Percentiles rank a stretch among this genome's conserved stretches.
These are phyloP conservation scores for Misgurnus mizolepis DNA, from an alignment of 2,113 vertebrate species.

Conservation along the genomic window DNA sequence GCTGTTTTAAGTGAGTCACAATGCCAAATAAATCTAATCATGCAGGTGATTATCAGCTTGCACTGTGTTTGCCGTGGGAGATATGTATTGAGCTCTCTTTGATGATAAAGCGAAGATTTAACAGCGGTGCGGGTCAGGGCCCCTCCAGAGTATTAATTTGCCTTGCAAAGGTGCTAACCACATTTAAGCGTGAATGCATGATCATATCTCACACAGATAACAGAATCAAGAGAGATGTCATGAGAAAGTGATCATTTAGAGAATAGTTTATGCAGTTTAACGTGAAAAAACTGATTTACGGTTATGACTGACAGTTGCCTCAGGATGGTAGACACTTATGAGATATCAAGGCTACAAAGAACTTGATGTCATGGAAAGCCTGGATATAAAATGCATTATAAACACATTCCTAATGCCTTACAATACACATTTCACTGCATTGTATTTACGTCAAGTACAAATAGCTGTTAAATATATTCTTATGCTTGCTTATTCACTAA, in stretches of 20 bases:
- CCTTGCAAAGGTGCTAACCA: slow-evolving; percentile 41
- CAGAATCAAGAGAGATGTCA: background rate
- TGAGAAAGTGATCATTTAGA: slow-evolving; percentile 3
- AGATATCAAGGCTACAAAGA: slow-evolving; percentile 2
- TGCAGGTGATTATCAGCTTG: slow-evolving; percentile 43
- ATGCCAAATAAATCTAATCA: slow-evolving; percentile 50
- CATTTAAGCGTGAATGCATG: slow-evolving; percentile 39
- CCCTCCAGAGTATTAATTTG: slow-evolving; percentile 31
- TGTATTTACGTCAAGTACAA: background rate
- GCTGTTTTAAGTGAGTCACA: slow-evolving; percentile 30
- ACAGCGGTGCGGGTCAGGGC: slow-evolving; percentile 32
- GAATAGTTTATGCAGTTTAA: background rate
- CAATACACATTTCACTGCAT: background rate
- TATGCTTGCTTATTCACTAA: no score
- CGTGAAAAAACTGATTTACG: background rate
- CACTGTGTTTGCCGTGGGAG: slow-evolving; percentile 16
- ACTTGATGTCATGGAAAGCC: background rate
- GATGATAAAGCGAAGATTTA: slow-evolving; percentile 47
- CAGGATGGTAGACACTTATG: background rate
- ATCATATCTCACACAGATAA: slow-evolving; percentile 45
- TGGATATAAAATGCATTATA: background rate
- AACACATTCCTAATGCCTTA: background rate
- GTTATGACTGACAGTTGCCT: background rate
- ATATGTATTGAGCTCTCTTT: slow-evolving; percentile 51
- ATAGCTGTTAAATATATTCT: no score